Percentiles rank a stretch among this genome's conserved stretches.
Conservation (phyloP, 2,888 invertebrate species). For the Aquatica leii region DNA sequence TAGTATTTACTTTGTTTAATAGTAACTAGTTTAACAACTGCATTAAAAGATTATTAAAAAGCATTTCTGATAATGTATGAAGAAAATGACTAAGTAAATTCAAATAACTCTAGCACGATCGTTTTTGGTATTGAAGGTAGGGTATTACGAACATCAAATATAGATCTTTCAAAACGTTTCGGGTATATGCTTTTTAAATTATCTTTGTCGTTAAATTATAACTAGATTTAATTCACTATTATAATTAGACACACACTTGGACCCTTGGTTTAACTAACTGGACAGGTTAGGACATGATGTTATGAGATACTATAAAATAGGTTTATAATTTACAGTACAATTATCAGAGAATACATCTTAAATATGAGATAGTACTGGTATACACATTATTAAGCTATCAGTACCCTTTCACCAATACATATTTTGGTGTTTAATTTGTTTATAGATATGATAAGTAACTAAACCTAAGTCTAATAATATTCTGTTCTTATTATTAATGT, state of each 20-base stretch:
- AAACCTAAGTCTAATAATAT: conserved; percentile 22
- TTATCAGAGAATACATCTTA: conserved; percentile 1
- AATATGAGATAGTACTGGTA: conserved; percentile 4
- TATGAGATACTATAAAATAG: conserved; percentile 14
- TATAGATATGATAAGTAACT: conserved; percentile 22
- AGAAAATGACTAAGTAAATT: not conserved
- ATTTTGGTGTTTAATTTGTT: conserved; percentile 30
- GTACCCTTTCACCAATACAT: conserved; percentile 20
- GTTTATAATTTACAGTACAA: conserved; percentile 10
- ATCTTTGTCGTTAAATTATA: conserved; percentile 5
- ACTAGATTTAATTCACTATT: conserved; percentile 14
- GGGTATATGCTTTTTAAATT: conserved; percentile 4
- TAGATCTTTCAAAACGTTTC: not conserved
- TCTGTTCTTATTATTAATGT: conserved; percentile 8
- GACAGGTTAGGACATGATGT: conserved; percentile 29
- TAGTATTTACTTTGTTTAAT: conserved; percentile 15
- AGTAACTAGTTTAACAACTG: not conserved
- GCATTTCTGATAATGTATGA: not conserved
- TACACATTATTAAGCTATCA: conserved; percentile 26
- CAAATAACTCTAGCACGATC: too few relatives aligned
- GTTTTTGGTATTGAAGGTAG: too few relatives aligned
- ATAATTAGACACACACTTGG: conserved; percentile 36
- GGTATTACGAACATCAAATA: too few relatives aligned
- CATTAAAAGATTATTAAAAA: conserved; percentile 16
- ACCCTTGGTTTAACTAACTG: conserved; percentile 44